Evolutionary conservation across 2,797 vertebrate species (phyloP), one percentile per base, ranked within the genome.

Genomic region (Gymnodraco acuticeps): DNA sequence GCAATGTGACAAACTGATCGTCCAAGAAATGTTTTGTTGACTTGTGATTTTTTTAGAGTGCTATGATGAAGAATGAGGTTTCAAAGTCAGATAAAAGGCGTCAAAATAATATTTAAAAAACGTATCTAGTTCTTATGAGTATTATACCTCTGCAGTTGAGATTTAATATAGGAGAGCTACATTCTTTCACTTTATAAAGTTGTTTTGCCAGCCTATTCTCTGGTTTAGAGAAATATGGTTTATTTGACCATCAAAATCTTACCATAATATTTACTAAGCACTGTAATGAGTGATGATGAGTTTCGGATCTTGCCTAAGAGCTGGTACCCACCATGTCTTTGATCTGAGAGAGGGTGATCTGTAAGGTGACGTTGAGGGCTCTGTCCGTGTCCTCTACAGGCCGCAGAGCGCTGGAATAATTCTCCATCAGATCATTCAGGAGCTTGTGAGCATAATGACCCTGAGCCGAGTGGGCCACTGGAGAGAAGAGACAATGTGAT

Each of bases 341-440:
- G 89, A 99, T 99, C 91, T 99, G 98, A 66, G 97, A 99, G 60
- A 99, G 94, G 1, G 98, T 99, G 83, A 99, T 96, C 93, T 98
- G 97, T 86, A 99, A 92, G 1, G 97, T 99, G 86, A 99, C 97
- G 20, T 99, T 99, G 27, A 99, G 89, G 10, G 97, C 96, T 83
- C 94, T 93, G 87, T 99, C 98, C 5, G 98, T 99, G 84, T 99
- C 98, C 75, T 98, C 97, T 50, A 99, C 98, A 0, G 98, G 98
- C 63, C 96, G 94, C 56, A 99, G 92, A 60, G 98, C 97, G 17
- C 92, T 98, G 64, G 96, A 97, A 71, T 99, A 99, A 83, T 96
- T 95, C 93, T 98, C 96, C 94, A 98, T 99, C 81, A 99, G 91
- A 70, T 99, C 95, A 1, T 92, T 96, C 75, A 99, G 96, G 15